phyloP scores from a whole-genome alignment of 2,113 vertebrate species.

The Rhinogobius similis region DNA sequence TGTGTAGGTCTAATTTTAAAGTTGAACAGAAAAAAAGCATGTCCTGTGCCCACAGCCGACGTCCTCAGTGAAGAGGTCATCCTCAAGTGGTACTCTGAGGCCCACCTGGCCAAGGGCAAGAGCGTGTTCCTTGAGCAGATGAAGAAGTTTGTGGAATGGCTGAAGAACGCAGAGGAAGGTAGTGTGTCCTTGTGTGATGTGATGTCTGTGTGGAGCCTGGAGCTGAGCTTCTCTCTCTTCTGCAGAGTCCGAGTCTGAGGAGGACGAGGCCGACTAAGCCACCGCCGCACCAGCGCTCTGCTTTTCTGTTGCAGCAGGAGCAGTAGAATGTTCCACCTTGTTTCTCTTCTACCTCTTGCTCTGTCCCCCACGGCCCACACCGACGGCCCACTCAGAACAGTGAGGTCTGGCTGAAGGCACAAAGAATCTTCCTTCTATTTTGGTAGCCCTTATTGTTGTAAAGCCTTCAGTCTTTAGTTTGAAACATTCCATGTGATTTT shows the following conservation, averaged over 20 bases:
- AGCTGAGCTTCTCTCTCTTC: slow-evolving; percentile 17
- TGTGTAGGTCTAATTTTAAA: too few species aligned
- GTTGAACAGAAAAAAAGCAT: too few species aligned
- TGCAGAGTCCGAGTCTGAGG: slow-evolving; percentile 95
- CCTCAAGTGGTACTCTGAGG: slow-evolving; percentile 96
- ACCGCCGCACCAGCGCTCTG: slow-evolving; percentile 41
- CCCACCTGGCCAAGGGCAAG: slow-evolving; percentile 92
- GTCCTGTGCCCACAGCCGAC: slow-evolving; percentile 80
- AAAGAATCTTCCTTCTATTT: not conserved
- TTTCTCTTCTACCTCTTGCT: slow-evolving; percentile 81
- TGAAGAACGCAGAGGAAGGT: slow-evolving; percentile 99
- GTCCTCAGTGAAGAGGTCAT: slow-evolving; percentile 98
- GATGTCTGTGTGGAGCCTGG: not conserved
- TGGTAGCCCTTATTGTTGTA: slow-evolving; percentile 11
- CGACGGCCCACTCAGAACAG: slow-evolving; percentile 78
- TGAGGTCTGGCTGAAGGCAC: slow-evolving; percentile 45
- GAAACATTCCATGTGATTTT: slow-evolving; percentile 50
- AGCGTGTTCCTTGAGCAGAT: slow-evolving; percentile 98
- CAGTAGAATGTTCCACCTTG: slow-evolving; percentile 77
- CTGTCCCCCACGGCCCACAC: slow-evolving; percentile 52
- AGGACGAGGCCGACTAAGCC: slow-evolving; percentile 93
- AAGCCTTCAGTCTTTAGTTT: slow-evolving; percentile 46
- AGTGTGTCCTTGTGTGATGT: slow-evolving; percentile 23
- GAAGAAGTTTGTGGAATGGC: slow-evolving; percentile 99
- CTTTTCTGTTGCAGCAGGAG: slow-evolving; percentile 82